Percentiles rank a stretch among this genome's conserved stretches.
These are phyloP conservation scores for Gambusia affinis DNA, from an alignment of 2,113 vertebrate species.

Conservation along the genomic window DNA sequence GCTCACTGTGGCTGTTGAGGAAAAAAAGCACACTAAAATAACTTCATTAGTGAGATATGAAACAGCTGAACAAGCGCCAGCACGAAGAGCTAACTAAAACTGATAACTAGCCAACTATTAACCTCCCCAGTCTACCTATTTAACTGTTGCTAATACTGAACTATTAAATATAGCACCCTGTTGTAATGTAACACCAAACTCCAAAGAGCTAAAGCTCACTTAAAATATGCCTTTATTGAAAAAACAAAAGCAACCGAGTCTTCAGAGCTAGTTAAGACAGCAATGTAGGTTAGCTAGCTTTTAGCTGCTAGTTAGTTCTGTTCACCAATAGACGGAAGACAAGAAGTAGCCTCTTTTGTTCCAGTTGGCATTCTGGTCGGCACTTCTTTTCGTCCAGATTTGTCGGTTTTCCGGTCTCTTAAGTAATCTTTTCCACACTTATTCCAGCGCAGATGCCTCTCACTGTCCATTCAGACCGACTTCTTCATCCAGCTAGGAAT, in stretches of 20 bases:
- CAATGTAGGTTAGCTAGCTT: slow-evolving; percentile 40
- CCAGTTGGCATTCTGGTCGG: slow-evolving; percentile 49
- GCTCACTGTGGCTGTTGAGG: not conserved
- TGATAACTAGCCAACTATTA: slow-evolving; percentile 29
- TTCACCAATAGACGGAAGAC: slow-evolving; percentile 17
- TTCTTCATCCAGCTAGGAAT: slow-evolving; percentile 27
- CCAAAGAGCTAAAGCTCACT: not conserved
- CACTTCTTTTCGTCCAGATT: slow-evolving; percentile 46
- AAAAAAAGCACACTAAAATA: not conserved
- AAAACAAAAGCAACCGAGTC: not conserved
- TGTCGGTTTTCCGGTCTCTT: not conserved
- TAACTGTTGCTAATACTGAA: not conserved
- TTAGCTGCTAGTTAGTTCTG: slow-evolving; percentile 63
- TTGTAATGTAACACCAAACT: not conserved
- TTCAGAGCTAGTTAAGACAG: slow-evolving; percentile 29
- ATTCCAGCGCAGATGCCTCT: slow-evolving; percentile 6
- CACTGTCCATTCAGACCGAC: slow-evolving; percentile 5
- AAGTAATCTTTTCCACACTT: not conserved
- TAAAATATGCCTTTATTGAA: not conserved
- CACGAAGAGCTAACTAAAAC: not conserved
- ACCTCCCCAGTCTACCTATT: slow-evolving; percentile 29
- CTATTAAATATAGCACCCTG: not conserved
- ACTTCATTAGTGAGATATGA: not conserved
- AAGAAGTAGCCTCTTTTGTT: slow-evolving; percentile 63
- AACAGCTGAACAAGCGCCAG: not conserved